These are phyloP conservation scores for Colinus virginianus DNA, from an alignment of 2,113 vertebrate genomes.

Conservation along the genomic window DNA sequence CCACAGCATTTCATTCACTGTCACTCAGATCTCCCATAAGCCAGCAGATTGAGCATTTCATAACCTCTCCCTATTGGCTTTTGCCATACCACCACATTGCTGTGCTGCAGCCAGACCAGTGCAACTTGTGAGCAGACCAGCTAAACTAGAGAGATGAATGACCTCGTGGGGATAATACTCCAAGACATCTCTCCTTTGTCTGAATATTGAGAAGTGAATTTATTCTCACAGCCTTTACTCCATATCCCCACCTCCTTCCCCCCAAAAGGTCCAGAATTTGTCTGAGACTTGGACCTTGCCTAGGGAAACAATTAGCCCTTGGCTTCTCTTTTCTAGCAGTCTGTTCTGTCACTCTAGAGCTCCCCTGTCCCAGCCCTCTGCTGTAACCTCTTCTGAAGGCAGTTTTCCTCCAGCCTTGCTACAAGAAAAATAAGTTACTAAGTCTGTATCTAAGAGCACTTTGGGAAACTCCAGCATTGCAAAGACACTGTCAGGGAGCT, in stretches of 20 bases:
- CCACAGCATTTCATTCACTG: not conserved
- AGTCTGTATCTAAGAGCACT: not conserved
- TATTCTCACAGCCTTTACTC: not conserved
- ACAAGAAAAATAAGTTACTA: not conserved
- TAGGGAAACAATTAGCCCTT: not conserved
- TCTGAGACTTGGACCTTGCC: not conserved
- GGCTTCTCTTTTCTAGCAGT: not conserved
- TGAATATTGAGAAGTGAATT: not conserved
- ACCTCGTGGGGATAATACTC: not conserved
- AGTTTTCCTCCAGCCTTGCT: not conserved
- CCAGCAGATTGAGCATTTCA: not conserved
- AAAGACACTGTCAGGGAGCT: not conserved
- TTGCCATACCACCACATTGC: not conserved
- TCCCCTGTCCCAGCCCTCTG: not conserved
- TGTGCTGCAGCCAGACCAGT: constrained; percentile 12
- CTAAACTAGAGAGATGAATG: not conserved
- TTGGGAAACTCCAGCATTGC: not conserved
- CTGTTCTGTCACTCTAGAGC: not conserved
- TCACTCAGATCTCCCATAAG: not conserved
- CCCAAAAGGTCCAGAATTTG: not conserved
- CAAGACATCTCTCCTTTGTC: not conserved
- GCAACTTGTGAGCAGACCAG: not conserved
- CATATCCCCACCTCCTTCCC: not conserved
- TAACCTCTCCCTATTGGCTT: not conserved
- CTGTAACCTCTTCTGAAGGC: not conserved